phyloP scores from a whole-genome alignment of 2,113 vertebrate species.

The Coptodon rendalli region DNA sequence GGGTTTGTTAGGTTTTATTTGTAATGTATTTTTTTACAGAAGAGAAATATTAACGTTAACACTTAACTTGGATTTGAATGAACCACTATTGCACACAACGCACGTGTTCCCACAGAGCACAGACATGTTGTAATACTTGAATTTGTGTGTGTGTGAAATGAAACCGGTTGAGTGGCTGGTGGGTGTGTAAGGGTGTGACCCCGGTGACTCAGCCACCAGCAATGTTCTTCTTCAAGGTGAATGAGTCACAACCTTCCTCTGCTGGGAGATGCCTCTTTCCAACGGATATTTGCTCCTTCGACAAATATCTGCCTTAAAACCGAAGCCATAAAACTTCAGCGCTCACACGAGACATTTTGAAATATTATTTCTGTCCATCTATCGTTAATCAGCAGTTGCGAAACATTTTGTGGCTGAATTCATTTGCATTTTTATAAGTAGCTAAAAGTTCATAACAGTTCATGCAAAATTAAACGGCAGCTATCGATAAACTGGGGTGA shows the following conservation, averaged over 20 bases:
- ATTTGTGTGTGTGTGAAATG: neutral
- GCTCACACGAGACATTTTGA: neutral
- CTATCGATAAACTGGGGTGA: neutral
- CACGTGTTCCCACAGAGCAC: neutral
- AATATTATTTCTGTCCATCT: neutral
- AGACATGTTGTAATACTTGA: neutral
- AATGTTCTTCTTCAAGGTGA: conserved; percentile 74
- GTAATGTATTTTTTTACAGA: neutral
- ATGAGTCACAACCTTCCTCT: conserved; percentile 60
- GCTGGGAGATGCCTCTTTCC: conserved; percentile 21
- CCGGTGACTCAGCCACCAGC: conserved; percentile 66
- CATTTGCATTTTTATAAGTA: neutral
- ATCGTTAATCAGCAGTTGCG: neutral
- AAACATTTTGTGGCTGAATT: neutral
- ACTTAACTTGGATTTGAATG: neutral
- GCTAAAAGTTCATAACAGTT: neutral
- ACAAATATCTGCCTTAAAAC: neutral
- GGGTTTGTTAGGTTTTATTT: neutral
- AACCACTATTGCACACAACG: neutral
- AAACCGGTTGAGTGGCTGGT: conserved; percentile 66
- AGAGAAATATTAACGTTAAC: neutral
- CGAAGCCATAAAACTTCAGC: neutral
- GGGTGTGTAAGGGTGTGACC: conserved; percentile 66
- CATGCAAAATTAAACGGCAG: neutral
- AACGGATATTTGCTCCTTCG: conserved; percentile 22